phyloP scores from a whole-genome alignment of 2,113 vertebrate genomes.

The Raphicerus campestris region DNA sequence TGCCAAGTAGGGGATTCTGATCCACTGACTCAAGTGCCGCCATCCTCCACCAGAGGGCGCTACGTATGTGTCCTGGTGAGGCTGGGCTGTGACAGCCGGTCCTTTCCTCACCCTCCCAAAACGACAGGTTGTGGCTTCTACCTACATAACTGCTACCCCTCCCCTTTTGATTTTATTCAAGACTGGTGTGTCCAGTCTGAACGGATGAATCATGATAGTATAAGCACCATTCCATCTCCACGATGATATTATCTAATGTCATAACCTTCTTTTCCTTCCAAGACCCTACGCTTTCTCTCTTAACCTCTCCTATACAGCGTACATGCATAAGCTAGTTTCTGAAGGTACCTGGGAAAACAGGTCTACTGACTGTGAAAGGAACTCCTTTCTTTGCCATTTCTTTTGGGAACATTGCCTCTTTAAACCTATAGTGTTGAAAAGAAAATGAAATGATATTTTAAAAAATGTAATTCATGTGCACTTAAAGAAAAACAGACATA shows the following conservation, averaged over 20 bases:
- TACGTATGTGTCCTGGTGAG: background rate
- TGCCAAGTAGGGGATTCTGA: background rate
- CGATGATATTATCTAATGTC: background rate
- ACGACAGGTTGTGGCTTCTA: background rate
- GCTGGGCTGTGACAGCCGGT: background rate
- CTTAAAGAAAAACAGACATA: background rate
- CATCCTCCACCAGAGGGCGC: constrained; percentile 48
- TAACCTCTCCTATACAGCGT: background rate
- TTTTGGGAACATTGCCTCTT: background rate
- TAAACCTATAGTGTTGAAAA: background rate
- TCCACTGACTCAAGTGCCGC: background rate
- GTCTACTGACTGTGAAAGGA: background rate
- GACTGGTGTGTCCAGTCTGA: background rate
- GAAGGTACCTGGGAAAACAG: background rate
- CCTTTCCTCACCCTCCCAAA: background rate
- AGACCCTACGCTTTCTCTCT: background rate
- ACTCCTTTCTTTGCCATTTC: background rate
- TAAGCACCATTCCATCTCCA: background rate
- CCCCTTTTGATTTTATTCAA: background rate
- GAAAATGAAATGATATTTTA: background rate
- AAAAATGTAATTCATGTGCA: background rate
- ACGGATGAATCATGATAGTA: background rate
- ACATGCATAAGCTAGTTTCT: background rate
- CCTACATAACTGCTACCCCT: background rate
- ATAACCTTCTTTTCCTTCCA: background rate